Conservation (phyloP, 1,140 invertebrate species). For the Drosophila nasuta region DNA sequence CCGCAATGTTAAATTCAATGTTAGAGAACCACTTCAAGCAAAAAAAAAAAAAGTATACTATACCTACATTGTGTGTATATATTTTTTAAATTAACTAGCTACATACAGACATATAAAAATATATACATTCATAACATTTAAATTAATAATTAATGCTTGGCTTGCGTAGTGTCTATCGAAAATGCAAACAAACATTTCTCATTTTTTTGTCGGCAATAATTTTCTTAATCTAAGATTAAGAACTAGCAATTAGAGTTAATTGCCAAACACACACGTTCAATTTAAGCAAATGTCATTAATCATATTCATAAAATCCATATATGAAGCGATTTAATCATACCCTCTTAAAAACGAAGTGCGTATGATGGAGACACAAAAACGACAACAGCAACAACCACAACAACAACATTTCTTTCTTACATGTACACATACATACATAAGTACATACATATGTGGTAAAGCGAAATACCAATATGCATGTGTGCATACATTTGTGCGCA, state of each 20-base stretch:
- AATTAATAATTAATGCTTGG: constrained; percentile 35
- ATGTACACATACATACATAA: constrained; percentile 19
- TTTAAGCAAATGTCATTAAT: constrained; percentile 16
- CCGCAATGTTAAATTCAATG: constrained; percentile 45
- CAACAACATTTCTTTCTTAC: constrained; percentile 11
- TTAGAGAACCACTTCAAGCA: constrained; percentile 25
- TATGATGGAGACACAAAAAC: constrained; percentile 10
- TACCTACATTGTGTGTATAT: constrained; percentile 20
- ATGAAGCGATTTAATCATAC: constrained; percentile 6
- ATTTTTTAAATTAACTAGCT: constrained; percentile 31
- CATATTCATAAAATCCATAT: constrained; percentile 6
- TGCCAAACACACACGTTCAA: constrained; percentile 19
- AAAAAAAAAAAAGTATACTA: not conserved
- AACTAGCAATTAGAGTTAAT: constrained; percentile 9
- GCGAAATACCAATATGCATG: not conserved
- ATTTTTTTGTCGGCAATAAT: constrained; percentile 23
- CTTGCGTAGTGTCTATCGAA: constrained; percentile 37
- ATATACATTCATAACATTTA: not conserved
- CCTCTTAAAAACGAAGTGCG: not conserved
- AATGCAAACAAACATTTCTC: constrained; percentile 15
- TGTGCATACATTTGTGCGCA: constrained; percentile 12
- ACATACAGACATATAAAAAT: constrained; percentile 5
- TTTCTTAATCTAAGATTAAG: constrained; percentile 28
- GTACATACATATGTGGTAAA: constrained; percentile 12
- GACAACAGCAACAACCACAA: not conserved